Base-by-base conservation (phyloP, 2,888 invertebrate species). In the Caenorhabditis sulstoni region DNA sequence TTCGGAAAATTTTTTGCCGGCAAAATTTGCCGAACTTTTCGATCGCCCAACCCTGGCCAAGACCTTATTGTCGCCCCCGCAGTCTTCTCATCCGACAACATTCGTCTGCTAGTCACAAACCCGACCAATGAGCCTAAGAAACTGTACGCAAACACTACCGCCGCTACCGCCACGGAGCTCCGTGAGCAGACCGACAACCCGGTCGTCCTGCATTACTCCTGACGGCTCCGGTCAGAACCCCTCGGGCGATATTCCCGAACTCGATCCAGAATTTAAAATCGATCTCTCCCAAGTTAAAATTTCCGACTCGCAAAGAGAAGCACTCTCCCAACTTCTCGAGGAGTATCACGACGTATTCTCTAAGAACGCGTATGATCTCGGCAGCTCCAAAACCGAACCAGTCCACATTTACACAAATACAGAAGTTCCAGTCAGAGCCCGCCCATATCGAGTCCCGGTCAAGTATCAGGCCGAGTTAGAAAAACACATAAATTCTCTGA, bases 341-440 rank as follows among this genome's bases (percentile, higher is more conserved):
- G 64, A 76, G n/a, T 70, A 53, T 18, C 18, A 22, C 1, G 84
- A 85, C 44, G 49, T 85, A 8, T 83, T 86, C 29, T 70, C 73
- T 0, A 71, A 67, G 44, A 64, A 79, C 41, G 44, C 49, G 0
- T 85, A 86, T 35, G 86, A 86, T 50, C 12, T 86, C 7, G 86
- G 86, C 0, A 58, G 73, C 9, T 79, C 78, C 16, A 77, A 55
- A 22, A 73, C 71, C 0, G 76, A 59, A 1, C 68, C 76, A 11
- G 70, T 79, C 3, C 53, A 81, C n/a, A 85, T 85, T 18, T 65
- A 79, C 20, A 84, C 83, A 2, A 81, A 77, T 20, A 83, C 84
- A 0, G 71, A 84, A 37, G 53, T 75, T 0, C 84, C 83, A n/a
- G n/a, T n/a, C n/a, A n/a, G n/a, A n/a, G n/a, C n/a, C n/a, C n/a